Conservation (phyloP, 2,113 vertebrate genomes). For the Gavia stellata region DNA sequence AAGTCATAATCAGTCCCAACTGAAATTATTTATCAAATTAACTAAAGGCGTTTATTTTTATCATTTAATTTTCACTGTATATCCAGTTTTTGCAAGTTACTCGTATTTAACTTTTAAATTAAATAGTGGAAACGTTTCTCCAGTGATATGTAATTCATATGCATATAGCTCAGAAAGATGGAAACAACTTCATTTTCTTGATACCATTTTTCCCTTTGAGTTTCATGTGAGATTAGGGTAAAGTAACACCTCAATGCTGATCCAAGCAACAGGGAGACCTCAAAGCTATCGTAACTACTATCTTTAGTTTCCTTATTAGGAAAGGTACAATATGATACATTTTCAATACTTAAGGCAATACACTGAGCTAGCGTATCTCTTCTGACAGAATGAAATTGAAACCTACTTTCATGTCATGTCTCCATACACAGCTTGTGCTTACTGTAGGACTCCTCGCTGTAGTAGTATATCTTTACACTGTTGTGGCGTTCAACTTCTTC, state of each 20-base stretch:
- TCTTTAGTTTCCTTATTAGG: neutral
- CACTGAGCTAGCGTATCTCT: neutral
- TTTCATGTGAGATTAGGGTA: neutral
- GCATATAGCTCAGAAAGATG: neutral
- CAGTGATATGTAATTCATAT: neutral
- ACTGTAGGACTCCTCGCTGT: constrained; percentile 95
- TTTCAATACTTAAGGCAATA: neutral
- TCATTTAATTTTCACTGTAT: neutral
- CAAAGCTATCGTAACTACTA: neutral
- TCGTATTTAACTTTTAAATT: neutral
- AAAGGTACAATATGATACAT: neutral
- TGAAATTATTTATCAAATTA: neutral
- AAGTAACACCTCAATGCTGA: neutral
- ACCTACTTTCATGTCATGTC: neutral
- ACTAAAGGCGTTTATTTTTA: neutral
- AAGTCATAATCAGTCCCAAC: neutral
- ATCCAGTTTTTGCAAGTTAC: neutral
- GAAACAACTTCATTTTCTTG: neutral
- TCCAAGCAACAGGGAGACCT: neutral
- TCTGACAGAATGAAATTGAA: neutral
- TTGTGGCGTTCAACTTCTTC: constrained; percentile 99
- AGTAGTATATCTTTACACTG: constrained; percentile 97
- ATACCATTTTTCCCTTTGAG: neutral
- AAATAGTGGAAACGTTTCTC: neutral
- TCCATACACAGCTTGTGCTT: constrained; percentile 80